Percentiles rank a stretch among this genome's conserved stretches.
Evolutionary conservation across 2,797 vertebrate species (phyloP).

Genomic region (Meda fulgida): DNA sequence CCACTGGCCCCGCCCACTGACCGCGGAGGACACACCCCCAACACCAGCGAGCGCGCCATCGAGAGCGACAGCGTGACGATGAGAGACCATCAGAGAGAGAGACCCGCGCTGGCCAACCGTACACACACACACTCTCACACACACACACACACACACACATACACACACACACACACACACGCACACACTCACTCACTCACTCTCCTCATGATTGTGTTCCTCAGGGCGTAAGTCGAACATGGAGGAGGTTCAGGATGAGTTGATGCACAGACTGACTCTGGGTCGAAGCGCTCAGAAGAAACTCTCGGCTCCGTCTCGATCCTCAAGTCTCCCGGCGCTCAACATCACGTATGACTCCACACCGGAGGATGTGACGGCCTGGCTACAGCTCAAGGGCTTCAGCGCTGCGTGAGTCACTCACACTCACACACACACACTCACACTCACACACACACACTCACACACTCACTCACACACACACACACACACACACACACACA

Average conservation of each 20-base stretch:
- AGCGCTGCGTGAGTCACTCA: slow-evolving; percentile 85
- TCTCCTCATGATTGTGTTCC: not conserved
- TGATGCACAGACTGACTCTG: slow-evolving; percentile 91
- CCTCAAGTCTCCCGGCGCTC: slow-evolving; percentile 60
- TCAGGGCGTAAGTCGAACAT: slow-evolving; percentile 96
- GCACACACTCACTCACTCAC: no score
- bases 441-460: no score
- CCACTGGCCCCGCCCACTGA: slow-evolving; percentile 61
- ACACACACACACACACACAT: no score
- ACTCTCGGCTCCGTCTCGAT: slow-evolving; percentile 79
- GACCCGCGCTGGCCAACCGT: slow-evolving; percentile 77
- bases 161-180: no score
- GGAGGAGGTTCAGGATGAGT: slow-evolving; percentile 97
- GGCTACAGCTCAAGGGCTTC: slow-evolving; percentile 93
- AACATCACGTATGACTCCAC: slow-evolving; percentile 89
- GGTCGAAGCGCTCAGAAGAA: slow-evolving; percentile 91
- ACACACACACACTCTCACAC: slow-evolving; percentile 66
- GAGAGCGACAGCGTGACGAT: slow-evolving; percentile 74
- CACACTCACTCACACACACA: no score
- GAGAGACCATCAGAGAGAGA: slow-evolving; percentile 80
- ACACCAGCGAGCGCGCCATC: slow-evolving; percentile 81
- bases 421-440: no score
- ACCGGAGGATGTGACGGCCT: slow-evolving; percentile 84
- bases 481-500: no score
- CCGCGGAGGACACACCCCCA: slow-evolving; percentile 54